Conservation (phyloP, 2,888 invertebrate species). For the Lepas anatifera region DNA sequence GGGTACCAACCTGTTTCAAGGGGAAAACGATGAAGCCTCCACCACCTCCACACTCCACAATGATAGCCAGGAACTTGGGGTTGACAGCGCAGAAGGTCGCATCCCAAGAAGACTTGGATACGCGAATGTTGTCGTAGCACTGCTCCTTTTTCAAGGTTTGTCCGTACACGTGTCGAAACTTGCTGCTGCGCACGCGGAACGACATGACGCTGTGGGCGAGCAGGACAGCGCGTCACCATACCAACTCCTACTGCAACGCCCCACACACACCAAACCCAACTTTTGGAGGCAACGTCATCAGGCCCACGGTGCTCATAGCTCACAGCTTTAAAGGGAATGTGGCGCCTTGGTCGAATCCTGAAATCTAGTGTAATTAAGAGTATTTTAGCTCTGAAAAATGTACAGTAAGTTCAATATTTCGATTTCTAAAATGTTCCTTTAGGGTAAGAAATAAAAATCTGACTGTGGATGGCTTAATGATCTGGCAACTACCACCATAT, state of each 20-base stretch:
- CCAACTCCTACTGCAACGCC: background rate
- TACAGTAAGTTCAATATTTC: too few species aligned
- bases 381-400: too few species aligned
- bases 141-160: constrained; percentile 86
- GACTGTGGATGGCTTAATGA: too few species aligned
- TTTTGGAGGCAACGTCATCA: too few species aligned
- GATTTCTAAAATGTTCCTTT: too few species aligned
- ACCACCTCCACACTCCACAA: constrained; percentile 92
- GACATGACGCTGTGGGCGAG: constrained; percentile 50
- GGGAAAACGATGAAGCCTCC: constrained; percentile 92
- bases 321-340: too few species aligned
- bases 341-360: too few species aligned
- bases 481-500: too few species aligned
- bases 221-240: background rate
- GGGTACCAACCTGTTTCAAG: constrained; percentile 76
- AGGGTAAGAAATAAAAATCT: too few species aligned
- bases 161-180: constrained; percentile 94
- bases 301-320: too few species aligned
- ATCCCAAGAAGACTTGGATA: constrained; percentile 91
- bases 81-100: constrained; percentile 97
- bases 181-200: constrained; percentile 92
- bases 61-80: constrained; percentile 93
- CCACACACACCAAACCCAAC: too few species aligned
- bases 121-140: constrained; percentile 93
- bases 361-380: too few species aligned